phyloP scores from a whole-genome alignment of 2,113 vertebrate genomes.

The Pygoscelis antarcticus region DNA sequence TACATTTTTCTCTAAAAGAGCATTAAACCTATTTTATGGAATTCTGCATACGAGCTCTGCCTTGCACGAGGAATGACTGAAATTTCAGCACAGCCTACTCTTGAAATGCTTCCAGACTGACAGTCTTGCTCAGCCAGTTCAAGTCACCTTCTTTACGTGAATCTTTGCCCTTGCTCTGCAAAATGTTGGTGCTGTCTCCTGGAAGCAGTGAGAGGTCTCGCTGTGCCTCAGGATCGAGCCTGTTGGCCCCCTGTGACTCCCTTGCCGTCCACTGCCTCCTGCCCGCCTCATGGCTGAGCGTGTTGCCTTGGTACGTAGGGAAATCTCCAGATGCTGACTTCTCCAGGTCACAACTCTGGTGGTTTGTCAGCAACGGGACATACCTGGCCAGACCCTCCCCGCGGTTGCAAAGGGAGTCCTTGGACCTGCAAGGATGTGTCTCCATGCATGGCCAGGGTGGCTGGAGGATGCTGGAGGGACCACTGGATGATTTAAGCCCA shows the following conservation, averaged over 20 bases:
- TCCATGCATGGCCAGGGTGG: not conserved
- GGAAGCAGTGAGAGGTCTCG: not conserved
- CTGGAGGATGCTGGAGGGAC: not conserved
- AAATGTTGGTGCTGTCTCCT: not conserved
- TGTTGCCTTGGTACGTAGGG: not conserved
- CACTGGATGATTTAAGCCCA: not conserved
- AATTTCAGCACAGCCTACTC: not conserved
- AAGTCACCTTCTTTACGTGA: not conserved
- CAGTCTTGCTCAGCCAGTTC: not conserved
- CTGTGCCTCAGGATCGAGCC: not conserved
- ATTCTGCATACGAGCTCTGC: not conserved
- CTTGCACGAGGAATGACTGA: not conserved
- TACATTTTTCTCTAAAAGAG: not conserved
- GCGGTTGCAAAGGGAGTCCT: not conserved
- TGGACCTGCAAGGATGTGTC: not conserved
- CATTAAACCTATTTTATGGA: not conserved
- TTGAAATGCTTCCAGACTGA: not conserved
- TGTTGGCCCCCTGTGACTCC: not conserved
- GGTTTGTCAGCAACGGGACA: not conserved
- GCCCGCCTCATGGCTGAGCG: fast-evolving
- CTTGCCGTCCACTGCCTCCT: fast-evolving
- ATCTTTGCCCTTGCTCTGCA: not conserved
- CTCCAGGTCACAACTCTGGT: not conserved
- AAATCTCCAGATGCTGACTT: not conserved
- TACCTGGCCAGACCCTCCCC: not conserved